Percentiles rank a stretch among this genome's conserved stretches.
Evolutionary conservation across 2,888 invertebrate genomes (phyloP).

Genomic region (Polydrusus tereticollis): DNA sequence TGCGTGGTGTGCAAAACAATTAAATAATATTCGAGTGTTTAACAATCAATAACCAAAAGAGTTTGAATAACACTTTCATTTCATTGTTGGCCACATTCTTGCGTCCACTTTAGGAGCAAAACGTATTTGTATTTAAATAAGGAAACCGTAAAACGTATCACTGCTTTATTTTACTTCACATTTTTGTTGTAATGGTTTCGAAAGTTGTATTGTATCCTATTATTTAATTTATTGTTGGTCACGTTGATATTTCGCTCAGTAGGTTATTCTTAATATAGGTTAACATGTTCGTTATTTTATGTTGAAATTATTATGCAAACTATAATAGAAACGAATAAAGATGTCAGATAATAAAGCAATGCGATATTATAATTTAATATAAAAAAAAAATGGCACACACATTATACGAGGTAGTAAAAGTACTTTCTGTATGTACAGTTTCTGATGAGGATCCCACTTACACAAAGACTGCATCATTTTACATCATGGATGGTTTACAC

Average conservation of each 20-base stretch:
- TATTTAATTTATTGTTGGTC: conserved; percentile 1
- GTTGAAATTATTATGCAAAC: conserved; percentile 1
- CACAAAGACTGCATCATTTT: no score
- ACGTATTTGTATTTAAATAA: conserved; percentile 12
- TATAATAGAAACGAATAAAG: not conserved
- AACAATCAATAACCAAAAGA: conserved; percentile 3
- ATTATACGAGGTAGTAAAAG: no score
- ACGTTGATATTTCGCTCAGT: conserved; percentile 4
- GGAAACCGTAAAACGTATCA: conserved; percentile 3
- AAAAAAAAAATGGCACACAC: no score
- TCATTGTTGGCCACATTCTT: conserved; percentile 9
- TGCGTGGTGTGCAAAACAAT: no score
- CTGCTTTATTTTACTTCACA: not conserved
- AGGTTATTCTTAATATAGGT: conserved; percentile 10
- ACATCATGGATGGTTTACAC: no score
- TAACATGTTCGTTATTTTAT: not conserved
- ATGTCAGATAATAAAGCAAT: not conserved
- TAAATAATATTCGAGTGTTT: not conserved
- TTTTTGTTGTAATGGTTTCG: conserved; percentile 11
- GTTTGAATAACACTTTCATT: conserved; percentile 11
- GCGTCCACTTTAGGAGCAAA: conserved; percentile 2
- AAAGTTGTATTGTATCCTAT: conserved; percentile 17
- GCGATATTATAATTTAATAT: not conserved
- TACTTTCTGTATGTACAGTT: no score
- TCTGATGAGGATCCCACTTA: no score